Conservation (phyloP, 2,888 invertebrate species). For the Halocaridina rubra region DNA sequence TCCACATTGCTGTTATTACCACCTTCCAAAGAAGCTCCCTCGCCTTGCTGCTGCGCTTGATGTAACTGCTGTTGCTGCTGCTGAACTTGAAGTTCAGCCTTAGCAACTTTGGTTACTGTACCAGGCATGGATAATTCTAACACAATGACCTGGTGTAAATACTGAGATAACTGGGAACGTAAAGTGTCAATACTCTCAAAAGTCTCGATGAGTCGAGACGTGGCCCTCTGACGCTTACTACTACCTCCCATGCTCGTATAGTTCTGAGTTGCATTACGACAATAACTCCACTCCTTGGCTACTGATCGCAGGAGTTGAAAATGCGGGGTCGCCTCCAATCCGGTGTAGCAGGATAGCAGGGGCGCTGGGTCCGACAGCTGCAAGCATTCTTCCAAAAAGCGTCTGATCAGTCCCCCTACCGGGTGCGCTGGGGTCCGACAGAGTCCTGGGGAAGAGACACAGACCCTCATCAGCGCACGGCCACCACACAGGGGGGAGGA, state of each 20-base stretch:
- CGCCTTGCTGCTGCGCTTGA: slow-evolving; percentile 40
- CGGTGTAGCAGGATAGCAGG: slow-evolving; percentile 62
- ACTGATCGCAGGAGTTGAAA: slow-evolving; percentile 64
- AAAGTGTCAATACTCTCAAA: slow-evolving; percentile 63
- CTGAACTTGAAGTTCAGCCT: slow-evolving; percentile 51
- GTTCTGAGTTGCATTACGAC: slow-evolving; percentile 63
- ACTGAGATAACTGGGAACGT: slow-evolving; percentile 56
- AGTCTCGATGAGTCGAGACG: slow-evolving; percentile 62
- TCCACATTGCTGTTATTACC: slow-evolving; percentile 45
- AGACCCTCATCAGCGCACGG: slow-evolving; percentile 55
- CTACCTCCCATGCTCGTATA: slow-evolving; percentile 62
- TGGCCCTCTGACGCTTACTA: slow-evolving; percentile 62
- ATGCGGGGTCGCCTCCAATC: slow-evolving; percentile 63
- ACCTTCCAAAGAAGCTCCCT: slow-evolving; percentile 30
- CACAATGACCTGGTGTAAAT: slow-evolving; percentile 56
- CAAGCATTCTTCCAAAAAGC: slow-evolving; percentile 64
- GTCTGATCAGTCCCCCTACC: slow-evolving; percentile 64
- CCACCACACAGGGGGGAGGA: slow-evolving; percentile 42
- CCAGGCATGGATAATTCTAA: slow-evolving; percentile 59
- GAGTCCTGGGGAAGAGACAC: slow-evolving; percentile 64
- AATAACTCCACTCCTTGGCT: slow-evolving; percentile 64
- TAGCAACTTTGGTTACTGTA: slow-evolving; percentile 52
- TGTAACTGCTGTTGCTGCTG: slow-evolving; percentile 59
- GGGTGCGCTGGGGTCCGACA: slow-evolving; percentile 63
- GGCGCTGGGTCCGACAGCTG: slow-evolving; percentile 63